These are phyloP conservation scores for Poeciliopsis paucimaculata DNA, from an alignment of 2,797 vertebrate genomes.

Conservation along the genomic window DNA sequence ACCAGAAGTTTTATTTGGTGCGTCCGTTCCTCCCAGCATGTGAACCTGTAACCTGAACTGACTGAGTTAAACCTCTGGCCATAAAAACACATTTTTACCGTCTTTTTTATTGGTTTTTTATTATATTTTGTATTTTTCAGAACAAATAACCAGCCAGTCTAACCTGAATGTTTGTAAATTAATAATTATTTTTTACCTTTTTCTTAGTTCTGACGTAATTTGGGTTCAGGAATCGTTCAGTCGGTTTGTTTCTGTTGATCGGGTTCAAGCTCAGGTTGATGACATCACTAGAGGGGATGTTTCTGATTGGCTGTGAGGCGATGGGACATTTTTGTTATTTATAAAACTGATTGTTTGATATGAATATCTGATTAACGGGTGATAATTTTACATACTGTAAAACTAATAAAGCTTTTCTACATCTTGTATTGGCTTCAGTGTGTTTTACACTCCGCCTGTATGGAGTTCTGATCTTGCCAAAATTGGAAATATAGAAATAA, in stretches of 20 bases:
- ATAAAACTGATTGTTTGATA: conserved; percentile 30
- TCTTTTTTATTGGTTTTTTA: conserved; percentile 17
- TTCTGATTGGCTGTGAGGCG: conserved; percentile 13
- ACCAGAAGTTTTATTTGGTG: not conserved
- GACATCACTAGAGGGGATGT: conserved; percentile 22
- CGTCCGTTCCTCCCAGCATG: not conserved
- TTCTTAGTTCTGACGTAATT: conserved; percentile 10
- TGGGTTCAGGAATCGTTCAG: conserved; percentile 15
- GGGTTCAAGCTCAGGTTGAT: conserved; percentile 54
- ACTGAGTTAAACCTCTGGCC: not conserved
- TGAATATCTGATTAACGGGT: conserved; percentile 49
- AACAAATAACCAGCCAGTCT: conserved; percentile 29
- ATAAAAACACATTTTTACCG: not conserved
- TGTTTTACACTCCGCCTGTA: not conserved
- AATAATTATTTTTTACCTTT: conserved; percentile 22
- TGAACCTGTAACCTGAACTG: not conserved
- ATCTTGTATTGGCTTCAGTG: conserved; percentile 5
- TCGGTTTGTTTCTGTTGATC: conserved; percentile 48
- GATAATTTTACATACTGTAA: conserved; percentile 58
- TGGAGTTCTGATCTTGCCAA: not conserved
- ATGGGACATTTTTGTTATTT: conserved; percentile 41
- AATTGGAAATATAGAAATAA: not conserved
- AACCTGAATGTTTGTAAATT: conserved; percentile 47
- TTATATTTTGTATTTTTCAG: conserved; percentile 48
- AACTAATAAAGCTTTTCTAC: conserved; percentile 70